Percentiles rank a stretch among this genome's conserved stretches.
These are phyloP conservation scores for Ailurus styani DNA, from an alignment of 2,113 vertebrate species.

Conservation along the genomic window DNA sequence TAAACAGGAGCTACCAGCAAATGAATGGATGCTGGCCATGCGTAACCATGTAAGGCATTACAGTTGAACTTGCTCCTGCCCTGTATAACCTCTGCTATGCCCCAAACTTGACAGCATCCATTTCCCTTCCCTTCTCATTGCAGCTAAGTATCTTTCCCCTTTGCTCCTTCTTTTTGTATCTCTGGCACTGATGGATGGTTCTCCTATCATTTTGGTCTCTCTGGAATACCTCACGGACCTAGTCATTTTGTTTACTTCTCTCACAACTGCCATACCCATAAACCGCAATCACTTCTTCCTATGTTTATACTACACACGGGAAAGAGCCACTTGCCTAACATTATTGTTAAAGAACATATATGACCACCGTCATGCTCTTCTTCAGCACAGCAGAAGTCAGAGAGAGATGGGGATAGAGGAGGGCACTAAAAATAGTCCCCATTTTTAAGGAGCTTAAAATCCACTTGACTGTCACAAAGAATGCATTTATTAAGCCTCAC, in stretches of 20 bases:
- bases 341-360: not conserved
- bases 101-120: not conserved
- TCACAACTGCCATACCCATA: not conserved
- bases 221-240: not conserved
- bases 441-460: slow-evolving; percentile 40
- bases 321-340: not conserved
- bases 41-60: not conserved
- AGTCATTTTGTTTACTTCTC: not conserved
- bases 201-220: not conserved
- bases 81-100: not conserved
- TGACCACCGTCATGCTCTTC: not conserved
- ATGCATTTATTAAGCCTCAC: slow-evolving; percentile 34
- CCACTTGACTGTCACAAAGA: not conserved
- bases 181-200: not conserved
- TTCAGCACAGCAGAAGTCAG: not conserved
- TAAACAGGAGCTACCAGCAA: not conserved
- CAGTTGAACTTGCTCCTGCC: not conserved
- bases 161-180: not conserved
- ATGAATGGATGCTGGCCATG: not conserved
- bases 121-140: not conserved
- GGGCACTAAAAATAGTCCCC: slow-evolving; percentile 19
- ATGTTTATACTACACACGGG: not conserved
- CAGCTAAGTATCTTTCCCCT: not conserved
- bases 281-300: not conserved
- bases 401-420: not conserved